These are phyloP conservation scores for Stegodyphus mimosarum DNA, from an alignment of 1,140 invertebrate species.

Conservation along the genomic window DNA sequence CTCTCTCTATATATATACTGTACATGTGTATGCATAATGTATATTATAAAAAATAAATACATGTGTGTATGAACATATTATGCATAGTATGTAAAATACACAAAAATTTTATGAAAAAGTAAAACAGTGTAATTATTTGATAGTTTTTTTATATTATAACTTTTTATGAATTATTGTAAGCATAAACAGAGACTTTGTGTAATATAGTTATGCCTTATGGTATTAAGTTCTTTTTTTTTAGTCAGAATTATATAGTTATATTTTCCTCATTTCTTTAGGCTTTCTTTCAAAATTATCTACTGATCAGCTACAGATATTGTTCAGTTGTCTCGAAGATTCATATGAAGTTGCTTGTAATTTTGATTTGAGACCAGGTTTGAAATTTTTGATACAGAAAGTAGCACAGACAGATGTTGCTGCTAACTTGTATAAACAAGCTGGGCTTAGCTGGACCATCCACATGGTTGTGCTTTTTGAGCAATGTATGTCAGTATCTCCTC, in stretches of 20 bases:
- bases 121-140: too few relatives aligned
- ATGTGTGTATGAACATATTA: too few relatives aligned
- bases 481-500: constrained; percentile 66
- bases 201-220: too few relatives aligned
- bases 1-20: too few relatives aligned
- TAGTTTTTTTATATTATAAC: too few relatives aligned
- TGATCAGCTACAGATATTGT: constrained; percentile 75
- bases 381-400: constrained; percentile 93
- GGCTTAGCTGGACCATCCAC: constrained; percentile 88
- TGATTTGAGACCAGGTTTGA: constrained; percentile 87
- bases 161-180: too few relatives aligned
- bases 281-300: constrained; percentile 69
- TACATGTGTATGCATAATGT: too few relatives aligned
- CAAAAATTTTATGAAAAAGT: too few relatives aligned
- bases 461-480: constrained; percentile 87
- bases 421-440: constrained; percentile 92
- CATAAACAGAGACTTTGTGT: too few relatives aligned
- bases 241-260: not conserved
- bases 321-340: constrained; percentile 83
- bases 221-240: too few relatives aligned
- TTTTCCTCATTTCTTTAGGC: constrained; percentile 66
- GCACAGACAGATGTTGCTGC: constrained; percentile 86
- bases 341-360: constrained; percentile 85
- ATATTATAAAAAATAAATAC: too few relatives aligned
- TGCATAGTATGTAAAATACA: too few relatives aligned